phyloP scores from a whole-genome alignment of 1,140 invertebrate species.

The Cyrtorhinus lividipennis region DNA sequence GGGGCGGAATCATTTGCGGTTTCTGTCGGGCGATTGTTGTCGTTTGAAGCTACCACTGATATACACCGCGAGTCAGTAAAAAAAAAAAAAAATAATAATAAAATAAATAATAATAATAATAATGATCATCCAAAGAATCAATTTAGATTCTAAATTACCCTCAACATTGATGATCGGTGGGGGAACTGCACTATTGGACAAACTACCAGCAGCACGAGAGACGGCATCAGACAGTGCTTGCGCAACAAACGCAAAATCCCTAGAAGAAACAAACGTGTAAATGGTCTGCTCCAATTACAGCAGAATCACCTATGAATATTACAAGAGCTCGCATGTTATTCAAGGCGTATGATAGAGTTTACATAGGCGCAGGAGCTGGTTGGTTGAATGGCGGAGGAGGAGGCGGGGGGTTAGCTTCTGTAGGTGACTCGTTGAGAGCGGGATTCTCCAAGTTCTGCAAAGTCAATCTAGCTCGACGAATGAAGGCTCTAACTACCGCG shows the following conservation, averaged over 20 bases:
- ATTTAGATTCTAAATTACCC: slow-evolving; percentile 8
- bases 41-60: background rate
- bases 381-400: slow-evolving; percentile 9
- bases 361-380: background rate
- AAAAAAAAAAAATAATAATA: too few species aligned
- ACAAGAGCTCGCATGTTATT: too few species aligned
- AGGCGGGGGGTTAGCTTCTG: slow-evolving; percentile 11
- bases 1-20: background rate
- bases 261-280: too few species aligned
- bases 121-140: too few species aligned
- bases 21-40: background rate
- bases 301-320: too few species aligned
- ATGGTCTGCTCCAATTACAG: too few species aligned
- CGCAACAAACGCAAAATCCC: slow-evolving; percentile 2
- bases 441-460: slow-evolving; percentile 34
- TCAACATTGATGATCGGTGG: slow-evolving; percentile 17
- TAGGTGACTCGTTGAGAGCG: slow-evolving; percentile 14
- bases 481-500: slow-evolving; percentile 32
- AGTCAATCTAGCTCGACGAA: slow-evolving; percentile 30
- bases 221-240: slow-evolving; percentile 8
- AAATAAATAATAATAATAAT: background rate
- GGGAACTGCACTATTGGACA: slow-evolving; percentile 2
- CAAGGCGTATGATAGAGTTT: too few species aligned
- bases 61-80: too few species aligned
- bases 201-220: background rate